Evolutionary conservation across 2,797 vertebrate genomes (phyloP).

Genomic region (Sardinella longiceps): DNA sequence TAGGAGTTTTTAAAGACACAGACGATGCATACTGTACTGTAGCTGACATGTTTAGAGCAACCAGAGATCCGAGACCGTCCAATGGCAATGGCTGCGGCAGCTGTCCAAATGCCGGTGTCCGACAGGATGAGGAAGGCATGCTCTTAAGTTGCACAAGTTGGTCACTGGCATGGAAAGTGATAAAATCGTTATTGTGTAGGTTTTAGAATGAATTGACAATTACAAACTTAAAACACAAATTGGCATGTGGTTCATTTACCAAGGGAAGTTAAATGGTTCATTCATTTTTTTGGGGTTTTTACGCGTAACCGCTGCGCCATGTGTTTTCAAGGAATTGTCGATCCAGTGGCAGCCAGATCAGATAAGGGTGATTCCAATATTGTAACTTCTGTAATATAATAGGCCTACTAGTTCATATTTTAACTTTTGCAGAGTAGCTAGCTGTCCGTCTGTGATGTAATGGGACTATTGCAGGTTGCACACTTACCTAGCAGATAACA

Average conservation of each 20-base stretch:
- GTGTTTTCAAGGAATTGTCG: no score
- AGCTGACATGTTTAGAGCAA: background rate
- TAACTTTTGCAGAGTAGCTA: no score
- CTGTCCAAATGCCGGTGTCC: background rate
- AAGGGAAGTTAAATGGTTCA: background rate
- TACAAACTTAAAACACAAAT: background rate
- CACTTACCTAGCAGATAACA: no score
- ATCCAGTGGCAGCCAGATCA: no score
- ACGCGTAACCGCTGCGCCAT: background rate
- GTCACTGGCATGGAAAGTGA: background rate
- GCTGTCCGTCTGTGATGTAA: no score
- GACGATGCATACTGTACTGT: constrained; percentile 52
- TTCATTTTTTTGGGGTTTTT: no score
- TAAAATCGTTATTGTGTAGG: background rate
- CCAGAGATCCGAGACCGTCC: background rate
- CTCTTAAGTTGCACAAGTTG: constrained; percentile 4
- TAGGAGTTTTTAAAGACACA: constrained; percentile 78
- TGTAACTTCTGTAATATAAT: no score
- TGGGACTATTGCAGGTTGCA: no score
- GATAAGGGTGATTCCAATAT: background rate
- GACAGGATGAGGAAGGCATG: background rate
- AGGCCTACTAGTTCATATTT: no score
- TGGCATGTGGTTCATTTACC: background rate
- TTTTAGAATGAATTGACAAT: background rate
- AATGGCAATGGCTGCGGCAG: background rate